Evolutionary conservation across 2,113 vertebrate genomes (phyloP).

Genomic region (Gavialis gangeticus): DNA sequence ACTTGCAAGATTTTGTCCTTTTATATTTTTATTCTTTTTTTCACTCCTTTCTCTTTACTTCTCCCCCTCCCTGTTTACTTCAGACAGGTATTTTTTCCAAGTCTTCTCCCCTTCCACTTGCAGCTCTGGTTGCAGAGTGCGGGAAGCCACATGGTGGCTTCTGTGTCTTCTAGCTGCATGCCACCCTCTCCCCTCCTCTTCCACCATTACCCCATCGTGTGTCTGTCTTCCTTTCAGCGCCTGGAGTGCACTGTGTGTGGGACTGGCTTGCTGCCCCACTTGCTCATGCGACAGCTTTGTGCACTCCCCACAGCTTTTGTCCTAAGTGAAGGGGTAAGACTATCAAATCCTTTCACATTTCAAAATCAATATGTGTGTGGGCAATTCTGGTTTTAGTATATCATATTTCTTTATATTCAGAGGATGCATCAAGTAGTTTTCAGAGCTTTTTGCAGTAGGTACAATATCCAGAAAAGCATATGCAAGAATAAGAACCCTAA

Average conservation of each 20-base stretch:
- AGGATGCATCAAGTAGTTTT: neutral
- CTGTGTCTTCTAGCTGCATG: too few species aligned
- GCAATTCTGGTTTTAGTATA: neutral
- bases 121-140: too few species aligned
- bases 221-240: neutral
- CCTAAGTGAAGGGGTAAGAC: too few species aligned
- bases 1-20: too few species aligned
- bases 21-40: too few species aligned
- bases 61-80: too few species aligned
- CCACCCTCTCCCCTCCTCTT: too few species aligned
- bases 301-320: too few species aligned
- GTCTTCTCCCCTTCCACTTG: too few species aligned
- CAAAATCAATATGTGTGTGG: neutral
- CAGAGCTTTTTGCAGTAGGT: neutral
- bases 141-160: too few species aligned
- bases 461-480: neutral
- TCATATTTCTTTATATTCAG: neutral
- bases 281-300: neutral
- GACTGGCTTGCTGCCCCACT: neutral
- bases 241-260: neutral
- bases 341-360: neutral
- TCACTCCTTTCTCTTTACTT: too few species aligned
- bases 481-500: neutral
- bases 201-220: neutral
- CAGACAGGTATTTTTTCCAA: too few species aligned